These are phyloP conservation scores for Xiphorhynchus elegans DNA, from an alignment of 2,113 vertebrate genomes.

Conservation along the genomic window DNA sequence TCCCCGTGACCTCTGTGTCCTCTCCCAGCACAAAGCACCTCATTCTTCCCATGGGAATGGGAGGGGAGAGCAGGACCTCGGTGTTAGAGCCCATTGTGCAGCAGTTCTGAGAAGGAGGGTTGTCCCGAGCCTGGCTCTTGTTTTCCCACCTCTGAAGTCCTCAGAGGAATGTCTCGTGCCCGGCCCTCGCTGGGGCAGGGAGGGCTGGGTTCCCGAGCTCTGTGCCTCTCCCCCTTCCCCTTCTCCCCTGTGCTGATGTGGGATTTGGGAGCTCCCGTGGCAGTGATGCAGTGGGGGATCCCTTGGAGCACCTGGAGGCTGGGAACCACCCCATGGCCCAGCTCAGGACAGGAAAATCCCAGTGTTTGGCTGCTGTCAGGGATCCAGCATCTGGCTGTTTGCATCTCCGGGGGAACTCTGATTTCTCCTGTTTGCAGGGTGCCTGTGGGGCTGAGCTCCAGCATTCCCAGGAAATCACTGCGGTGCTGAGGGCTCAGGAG, in stretches of 20 bases:
- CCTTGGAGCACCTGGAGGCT: fast-evolving
- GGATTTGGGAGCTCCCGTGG: not conserved
- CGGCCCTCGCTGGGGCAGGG: not conserved
- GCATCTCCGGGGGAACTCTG: not conserved
- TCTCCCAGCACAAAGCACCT: not conserved
- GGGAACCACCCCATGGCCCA: not conserved
- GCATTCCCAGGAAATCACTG: fast-evolving
- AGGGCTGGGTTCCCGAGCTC: not conserved
- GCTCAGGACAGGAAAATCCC: fast-evolving
- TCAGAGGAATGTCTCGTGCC: not conserved
- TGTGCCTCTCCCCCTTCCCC: not conserved
- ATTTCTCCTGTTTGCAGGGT: fast-evolving
- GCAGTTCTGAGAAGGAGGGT: not conserved
- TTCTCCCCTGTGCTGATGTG: not conserved
- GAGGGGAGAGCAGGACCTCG: not conserved
- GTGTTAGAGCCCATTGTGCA: constrained; percentile 34
- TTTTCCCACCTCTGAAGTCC: not conserved
- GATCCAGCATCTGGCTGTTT: fast-evolving
- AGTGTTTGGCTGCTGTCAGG: not conserved
- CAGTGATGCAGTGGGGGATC: fast-evolving
- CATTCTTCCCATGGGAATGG: constrained; percentile 53
- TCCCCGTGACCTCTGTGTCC: not conserved
- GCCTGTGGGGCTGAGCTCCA: not conserved
- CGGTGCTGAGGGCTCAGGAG: not conserved
- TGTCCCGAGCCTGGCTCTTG: not conserved